phyloP scores from a whole-genome alignment of 2,797 vertebrate species.

The Serranus cabrilla region DNA sequence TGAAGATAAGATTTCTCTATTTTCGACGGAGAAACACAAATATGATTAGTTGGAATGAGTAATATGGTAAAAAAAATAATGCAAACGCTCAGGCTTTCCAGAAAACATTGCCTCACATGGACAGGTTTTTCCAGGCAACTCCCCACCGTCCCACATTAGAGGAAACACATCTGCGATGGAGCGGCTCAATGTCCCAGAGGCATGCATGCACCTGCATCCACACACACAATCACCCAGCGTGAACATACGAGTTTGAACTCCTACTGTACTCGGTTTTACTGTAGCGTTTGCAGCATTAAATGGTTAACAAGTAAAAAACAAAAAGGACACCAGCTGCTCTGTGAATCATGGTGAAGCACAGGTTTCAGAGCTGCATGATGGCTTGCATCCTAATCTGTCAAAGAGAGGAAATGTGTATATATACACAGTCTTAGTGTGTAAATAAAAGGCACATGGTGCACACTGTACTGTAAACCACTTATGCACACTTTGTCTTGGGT shows the following conservation, averaged over 20 bases:
- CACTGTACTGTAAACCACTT: conserved; percentile 34
- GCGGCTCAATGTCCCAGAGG: conserved; percentile 36
- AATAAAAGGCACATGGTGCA: conserved; percentile 46
- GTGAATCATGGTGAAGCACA: conserved; percentile 37
- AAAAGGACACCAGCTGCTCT: conserved; percentile 30
- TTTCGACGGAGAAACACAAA: neutral
- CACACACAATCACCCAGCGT: conserved; percentile 14
- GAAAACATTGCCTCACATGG: conserved; percentile 48
- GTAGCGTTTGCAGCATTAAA: conserved; percentile 28
- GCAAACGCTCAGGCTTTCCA: conserved; percentile 13
- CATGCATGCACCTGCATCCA: conserved; percentile 44
- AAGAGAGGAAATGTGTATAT: conserved; percentile 67
- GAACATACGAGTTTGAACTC: conserved; percentile 14
- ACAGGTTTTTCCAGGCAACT: conserved; percentile 40
- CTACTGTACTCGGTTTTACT: conserved; percentile 7
- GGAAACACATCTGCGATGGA: conserved; percentile 51
- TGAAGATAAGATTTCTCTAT: neutral
- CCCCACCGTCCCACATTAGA: conserved; percentile 37
- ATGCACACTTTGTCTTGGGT: conserved; percentile 28
- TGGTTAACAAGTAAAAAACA: conserved; percentile 25
- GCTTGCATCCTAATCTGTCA: conserved; percentile 61
- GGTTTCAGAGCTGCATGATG: conserved; percentile 47
- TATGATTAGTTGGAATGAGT: conserved; percentile 26
- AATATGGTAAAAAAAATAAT: conserved; percentile 31
- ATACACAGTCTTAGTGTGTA: conserved; percentile 65